Percentiles rank a stretch among this genome's conserved stretches.
Evolutionary conservation across 2,797 vertebrate genomes (phyloP).

Genomic region (Clarias platycephalus): DNA sequence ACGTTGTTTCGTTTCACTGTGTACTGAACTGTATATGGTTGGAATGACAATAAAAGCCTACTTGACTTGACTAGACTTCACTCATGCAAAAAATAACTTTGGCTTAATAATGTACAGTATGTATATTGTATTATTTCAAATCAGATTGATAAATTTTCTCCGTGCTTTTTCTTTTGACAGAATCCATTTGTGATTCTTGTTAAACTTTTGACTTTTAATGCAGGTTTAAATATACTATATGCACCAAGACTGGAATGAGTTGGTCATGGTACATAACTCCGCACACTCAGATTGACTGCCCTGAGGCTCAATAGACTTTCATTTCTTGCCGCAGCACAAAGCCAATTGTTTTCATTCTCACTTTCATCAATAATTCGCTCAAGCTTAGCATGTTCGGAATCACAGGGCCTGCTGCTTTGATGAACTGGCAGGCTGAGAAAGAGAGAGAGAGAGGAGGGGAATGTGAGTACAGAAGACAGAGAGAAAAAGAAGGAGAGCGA

Average conservation of each 20-base stretch:
- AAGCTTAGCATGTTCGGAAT: constrained; percentile 64
- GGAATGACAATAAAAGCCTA: no score
- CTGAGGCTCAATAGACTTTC: constrained; percentile 67
- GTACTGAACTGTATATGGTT: no score
- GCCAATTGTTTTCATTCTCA: constrained; percentile 74
- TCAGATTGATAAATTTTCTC: neutral
- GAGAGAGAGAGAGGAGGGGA: constrained; percentile 53
- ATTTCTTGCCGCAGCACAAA: constrained; percentile 65
- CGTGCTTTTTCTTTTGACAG: neutral
- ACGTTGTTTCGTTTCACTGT: no score
- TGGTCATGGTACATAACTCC: constrained; percentile 32
- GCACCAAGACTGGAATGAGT: constrained; percentile 10
- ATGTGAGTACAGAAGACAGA: constrained; percentile 26
- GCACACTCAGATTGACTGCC: constrained; percentile 65
- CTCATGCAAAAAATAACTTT: no score
- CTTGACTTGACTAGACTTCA: no score
- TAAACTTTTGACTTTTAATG: constrained; percentile 3
- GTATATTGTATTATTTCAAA: neutral
- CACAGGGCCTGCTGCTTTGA: constrained; percentile 59
- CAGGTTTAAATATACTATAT: neutral
- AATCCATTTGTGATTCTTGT: neutral
- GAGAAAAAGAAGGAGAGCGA: neutral
- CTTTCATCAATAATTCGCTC: constrained; percentile 75
- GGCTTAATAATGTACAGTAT: no score
- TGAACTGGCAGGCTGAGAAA: constrained; percentile 47